Evolutionary conservation across 1,140 invertebrate species (phyloP), one percentile per base, ranked within the genome.

Genomic region (Leptinotarsa texana): DNA sequence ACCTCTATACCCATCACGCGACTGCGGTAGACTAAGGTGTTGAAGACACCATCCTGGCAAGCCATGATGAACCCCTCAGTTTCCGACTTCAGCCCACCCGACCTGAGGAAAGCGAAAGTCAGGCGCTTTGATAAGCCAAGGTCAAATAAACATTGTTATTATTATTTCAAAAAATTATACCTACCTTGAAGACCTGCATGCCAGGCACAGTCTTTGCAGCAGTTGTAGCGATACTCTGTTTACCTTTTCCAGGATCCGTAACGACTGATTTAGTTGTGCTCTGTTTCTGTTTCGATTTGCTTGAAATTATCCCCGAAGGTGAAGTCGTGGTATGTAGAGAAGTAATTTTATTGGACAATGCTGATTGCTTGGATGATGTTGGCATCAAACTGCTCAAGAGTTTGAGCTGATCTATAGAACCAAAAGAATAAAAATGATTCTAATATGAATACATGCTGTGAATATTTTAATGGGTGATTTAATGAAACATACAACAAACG

Each of bases 341-440:
- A 24, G 69, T 15, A 5, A 18, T 24, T 68, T 68, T 68, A 65
- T 65, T 21, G 15, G 18, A 21, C 0, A 27, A 3, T 65, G 4
- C 63, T 17, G 21, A 4, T 21, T 62, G 21, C 15, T 72, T 72
- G 13, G 13, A n/a, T 1, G 51, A 15, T 17, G 51, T 17, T 57
- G 77, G 77, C 48, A 78, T 47, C 72, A 78, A 57, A 11, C 57
- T 76, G 47, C 73, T 73, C 47, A 80, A 62, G 75, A 71, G 76
- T 65, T 80, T 79, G 27, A 77, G 57, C 65, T 79, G 78, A n/a
- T 77, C 75, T 48, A 33, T 24, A 62, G 42, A 22, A 21, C 2
- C n/a, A 66, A 33, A 66, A 21, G 22, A 66, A 65, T 22, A 66
- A 18, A 62, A 62, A 62, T 15, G 18, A 61, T 15, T 61, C 57